Conservation (phyloP, 2,797 vertebrate genomes). For the Ceyx erithaca region DNA sequence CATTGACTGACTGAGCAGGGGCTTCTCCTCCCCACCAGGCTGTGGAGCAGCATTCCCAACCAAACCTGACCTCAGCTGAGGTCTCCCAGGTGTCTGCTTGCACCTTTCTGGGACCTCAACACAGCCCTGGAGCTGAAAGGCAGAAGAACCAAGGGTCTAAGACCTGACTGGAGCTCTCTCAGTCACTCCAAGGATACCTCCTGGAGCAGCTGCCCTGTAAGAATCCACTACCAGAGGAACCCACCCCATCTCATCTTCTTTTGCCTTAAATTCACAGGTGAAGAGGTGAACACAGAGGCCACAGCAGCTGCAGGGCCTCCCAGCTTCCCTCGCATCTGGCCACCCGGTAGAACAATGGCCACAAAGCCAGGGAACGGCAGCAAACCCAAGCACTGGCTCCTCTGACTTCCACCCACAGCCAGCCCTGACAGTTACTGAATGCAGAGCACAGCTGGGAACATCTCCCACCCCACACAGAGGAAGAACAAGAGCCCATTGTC, state of each 20-base stretch:
- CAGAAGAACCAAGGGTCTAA: too few species aligned
- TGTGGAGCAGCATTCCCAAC: too few species aligned
- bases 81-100: too few species aligned
- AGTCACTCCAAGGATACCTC: too few species aligned
- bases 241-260: background rate
- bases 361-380: background rate
- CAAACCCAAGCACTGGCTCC: background rate
- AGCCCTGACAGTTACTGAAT: background rate
- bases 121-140: too few species aligned
- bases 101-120: too few species aligned
- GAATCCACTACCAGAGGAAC: too few species aligned
- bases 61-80: too few species aligned
- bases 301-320: background rate
- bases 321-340: background rate
- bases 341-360: background rate
- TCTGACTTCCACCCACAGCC: background rate
- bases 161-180: too few species aligned
- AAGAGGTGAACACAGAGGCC: background rate
- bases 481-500: constrained; percentile 18
- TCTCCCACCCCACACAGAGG: background rate
- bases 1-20: background rate
- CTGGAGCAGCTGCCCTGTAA: too few species aligned
- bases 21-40: too few species aligned
- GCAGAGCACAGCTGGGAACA: background rate
- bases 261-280: background rate